Evolutionary conservation across 2,113 vertebrate genomes (phyloP).

Genomic region (Noctilio leporinus): DNA sequence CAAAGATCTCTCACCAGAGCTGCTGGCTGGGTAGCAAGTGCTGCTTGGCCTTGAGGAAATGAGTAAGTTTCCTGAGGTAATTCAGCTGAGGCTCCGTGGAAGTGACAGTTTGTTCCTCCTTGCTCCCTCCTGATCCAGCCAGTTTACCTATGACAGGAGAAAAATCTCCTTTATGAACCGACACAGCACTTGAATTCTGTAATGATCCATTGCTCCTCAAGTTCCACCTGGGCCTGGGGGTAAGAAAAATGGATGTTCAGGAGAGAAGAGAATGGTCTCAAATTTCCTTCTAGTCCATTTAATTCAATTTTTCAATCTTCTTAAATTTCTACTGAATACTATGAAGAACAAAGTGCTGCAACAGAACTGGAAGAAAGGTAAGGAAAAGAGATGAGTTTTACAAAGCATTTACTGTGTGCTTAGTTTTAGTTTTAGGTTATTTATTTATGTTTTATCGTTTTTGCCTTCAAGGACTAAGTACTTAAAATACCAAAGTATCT

Average conservation of each 20-base stretch:
- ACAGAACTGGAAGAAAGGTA: neutral
- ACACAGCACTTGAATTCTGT: accelerated
- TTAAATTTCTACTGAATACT: neutral
- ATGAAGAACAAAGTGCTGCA: neutral
- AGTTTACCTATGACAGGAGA: neutral
- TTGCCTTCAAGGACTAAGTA: neutral
- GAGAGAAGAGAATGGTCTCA: neutral
- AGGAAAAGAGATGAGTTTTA: neutral
- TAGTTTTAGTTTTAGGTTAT: neutral
- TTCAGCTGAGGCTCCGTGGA: neutral
- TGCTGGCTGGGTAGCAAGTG: neutral
- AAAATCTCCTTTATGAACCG: neutral
- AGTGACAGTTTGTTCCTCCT: accelerated
- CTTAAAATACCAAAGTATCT: neutral
- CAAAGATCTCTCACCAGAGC: constrained; percentile 42
- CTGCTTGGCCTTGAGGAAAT: neutral
- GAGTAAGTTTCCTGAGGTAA: accelerated
- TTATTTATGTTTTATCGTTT: neutral
- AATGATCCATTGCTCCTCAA: neutral
- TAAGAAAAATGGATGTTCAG: neutral
- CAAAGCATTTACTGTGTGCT: neutral
- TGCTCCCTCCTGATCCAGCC: neutral
- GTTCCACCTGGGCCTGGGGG: neutral
- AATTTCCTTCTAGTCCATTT: neutral
- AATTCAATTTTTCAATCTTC: neutral